Evolutionary conservation across 2,888 invertebrate genomes (phyloP).

Genomic region (Cheilosia pagana): DNA sequence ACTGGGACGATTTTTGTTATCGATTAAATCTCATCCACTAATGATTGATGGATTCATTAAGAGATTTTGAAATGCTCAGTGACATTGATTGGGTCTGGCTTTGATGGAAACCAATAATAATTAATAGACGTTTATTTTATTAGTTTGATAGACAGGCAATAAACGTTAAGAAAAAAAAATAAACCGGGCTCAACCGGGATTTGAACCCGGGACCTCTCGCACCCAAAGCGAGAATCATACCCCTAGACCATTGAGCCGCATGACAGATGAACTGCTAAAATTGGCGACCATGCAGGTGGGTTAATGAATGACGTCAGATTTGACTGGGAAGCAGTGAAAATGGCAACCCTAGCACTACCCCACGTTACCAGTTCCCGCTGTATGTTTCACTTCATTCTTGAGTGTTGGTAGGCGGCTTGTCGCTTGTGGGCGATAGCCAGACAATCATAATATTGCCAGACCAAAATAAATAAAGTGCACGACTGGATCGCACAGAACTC

Average conservation of each 20-base stretch:
- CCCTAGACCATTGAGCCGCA: conserved; percentile 83
- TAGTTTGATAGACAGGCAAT: not conserved
- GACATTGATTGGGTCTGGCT: conserved; percentile 58
- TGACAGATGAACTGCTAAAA: not conserved
- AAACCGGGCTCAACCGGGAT: conserved; percentile 82
- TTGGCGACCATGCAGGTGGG: not conserved
- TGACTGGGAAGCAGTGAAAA: too few relatives aligned
- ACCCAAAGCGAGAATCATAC: conserved; percentile 83
- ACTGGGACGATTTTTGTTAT: not conserved
- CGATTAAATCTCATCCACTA: conserved; percentile 4
- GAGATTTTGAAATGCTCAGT: conserved; percentile 34
- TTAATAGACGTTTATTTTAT: not conserved
- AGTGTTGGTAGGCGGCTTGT: too few relatives aligned
- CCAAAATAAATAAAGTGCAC: too few relatives aligned
- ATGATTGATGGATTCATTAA: conserved; percentile 69
- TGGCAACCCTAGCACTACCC: too few relatives aligned
- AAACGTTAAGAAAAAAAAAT: conserved; percentile 7
- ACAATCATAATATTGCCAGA: too few relatives aligned
- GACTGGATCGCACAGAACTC: too few relatives aligned
- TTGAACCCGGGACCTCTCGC: conserved; percentile 83
- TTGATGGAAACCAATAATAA: conserved; percentile 18
- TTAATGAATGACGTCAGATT: too few relatives aligned
- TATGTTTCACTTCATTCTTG: too few relatives aligned
- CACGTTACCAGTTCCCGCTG: too few relatives aligned
- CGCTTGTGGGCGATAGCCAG: too few relatives aligned